A percentile compares a stretch with the other conserved stretches of the same genome.
Evolutionary conservation across 1,140 invertebrate genomes (phyloP).

Genomic region (Lepidurus apus): DNA sequence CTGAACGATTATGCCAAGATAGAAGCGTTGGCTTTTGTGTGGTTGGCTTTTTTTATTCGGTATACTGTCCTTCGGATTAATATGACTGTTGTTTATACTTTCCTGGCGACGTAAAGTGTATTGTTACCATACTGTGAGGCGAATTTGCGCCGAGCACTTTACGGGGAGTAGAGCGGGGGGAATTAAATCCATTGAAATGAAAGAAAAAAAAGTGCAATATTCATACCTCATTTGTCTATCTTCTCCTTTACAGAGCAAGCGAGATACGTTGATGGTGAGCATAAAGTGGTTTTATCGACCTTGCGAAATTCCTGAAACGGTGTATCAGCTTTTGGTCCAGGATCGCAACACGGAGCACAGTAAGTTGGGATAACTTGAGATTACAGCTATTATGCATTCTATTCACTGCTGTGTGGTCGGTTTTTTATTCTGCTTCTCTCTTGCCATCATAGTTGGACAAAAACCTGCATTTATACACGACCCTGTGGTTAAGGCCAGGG

Average conservation of each 20-base stretch:
- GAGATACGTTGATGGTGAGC: constrained; percentile 49
- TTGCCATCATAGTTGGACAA: constrained; percentile 36
- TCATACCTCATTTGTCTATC: constrained; percentile 34
- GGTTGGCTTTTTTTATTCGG: background rate
- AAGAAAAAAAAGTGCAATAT: background rate
- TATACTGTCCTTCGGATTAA: background rate
- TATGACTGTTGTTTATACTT: background rate
- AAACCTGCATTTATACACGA: constrained; percentile 45
- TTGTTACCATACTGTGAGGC: background rate
- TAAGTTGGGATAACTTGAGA: constrained; percentile 33
- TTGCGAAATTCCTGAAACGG: constrained; percentile 50
- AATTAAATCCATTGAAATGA: background rate
- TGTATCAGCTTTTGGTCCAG: constrained; percentile 51
- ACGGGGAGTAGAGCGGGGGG: background rate
- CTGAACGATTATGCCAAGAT: too few species aligned
- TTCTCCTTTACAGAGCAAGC: constrained; percentile 46
- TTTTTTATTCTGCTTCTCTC: background rate
- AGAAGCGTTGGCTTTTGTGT: background rate
- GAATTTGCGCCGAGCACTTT: background rate
- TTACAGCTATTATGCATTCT: background rate
- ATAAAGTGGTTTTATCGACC: constrained; percentile 50
- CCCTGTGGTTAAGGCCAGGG: constrained; percentile 47
- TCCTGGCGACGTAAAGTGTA: background rate
- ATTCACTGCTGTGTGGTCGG: background rate
- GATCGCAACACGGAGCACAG: constrained; percentile 46